Evolutionary conservation across 2,113 vertebrate genomes (phyloP).

Genomic region (Eublepharis macularius): DNA sequence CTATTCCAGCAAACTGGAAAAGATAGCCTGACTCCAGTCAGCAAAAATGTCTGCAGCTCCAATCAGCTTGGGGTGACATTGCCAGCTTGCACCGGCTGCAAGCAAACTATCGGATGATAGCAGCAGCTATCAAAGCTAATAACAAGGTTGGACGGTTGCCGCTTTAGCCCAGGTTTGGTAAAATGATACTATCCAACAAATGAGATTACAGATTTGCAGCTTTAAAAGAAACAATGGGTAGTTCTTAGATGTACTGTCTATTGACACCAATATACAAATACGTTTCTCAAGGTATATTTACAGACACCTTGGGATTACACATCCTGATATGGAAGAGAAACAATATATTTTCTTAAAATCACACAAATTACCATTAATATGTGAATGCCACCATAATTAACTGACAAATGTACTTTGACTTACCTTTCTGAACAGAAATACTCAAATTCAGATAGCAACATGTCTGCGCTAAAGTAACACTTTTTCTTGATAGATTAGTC

Average conservation of each 20-base stretch:
- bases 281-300: constrained; percentile 42
- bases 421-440: not conserved
- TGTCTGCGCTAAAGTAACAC: too few species aligned
- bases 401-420: not conserved
- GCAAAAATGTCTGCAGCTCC: constrained; percentile 89
- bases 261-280: not conserved
- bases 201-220: not conserved
- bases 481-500: not conserved
- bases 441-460: not conserved
- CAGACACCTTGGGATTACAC: constrained; percentile 15
- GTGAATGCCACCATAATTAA: not conserved
- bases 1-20: constrained; percentile 93
- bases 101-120: constrained; percentile 76
- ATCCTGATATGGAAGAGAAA: not conserved
- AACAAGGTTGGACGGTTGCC: constrained; percentile 59
- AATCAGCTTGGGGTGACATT: constrained; percentile 80
- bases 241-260: not conserved
- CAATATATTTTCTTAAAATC: constrained; percentile 35
- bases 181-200: constrained; percentile 28
- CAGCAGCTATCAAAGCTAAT: constrained; percentile 58
- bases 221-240: constrained; percentile 22
- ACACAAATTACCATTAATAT: constrained; percentile 1
- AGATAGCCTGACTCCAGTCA: constrained; percentile 91
- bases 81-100: constrained; percentile 76
- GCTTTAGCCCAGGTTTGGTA: constrained; percentile 18